These are phyloP conservation scores for Elephantulus edwardii DNA, from an alignment of 2,113 vertebrate genomes.

Conservation along the genomic window DNA sequence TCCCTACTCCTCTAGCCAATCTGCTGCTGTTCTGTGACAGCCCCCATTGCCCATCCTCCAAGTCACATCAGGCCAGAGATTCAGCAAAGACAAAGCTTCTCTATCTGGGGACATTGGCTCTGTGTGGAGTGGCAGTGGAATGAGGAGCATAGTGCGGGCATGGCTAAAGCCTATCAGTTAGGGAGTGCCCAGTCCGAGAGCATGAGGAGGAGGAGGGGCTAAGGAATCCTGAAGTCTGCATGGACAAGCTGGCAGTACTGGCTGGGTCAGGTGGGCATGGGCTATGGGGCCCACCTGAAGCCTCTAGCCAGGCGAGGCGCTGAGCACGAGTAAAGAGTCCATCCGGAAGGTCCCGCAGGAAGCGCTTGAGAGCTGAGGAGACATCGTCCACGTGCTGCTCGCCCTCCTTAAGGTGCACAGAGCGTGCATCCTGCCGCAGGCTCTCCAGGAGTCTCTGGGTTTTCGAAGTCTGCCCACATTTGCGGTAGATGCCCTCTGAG, in stretches of 20 bases:
- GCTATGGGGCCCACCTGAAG: slow-evolving; percentile 82
- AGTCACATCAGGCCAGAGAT: background rate
- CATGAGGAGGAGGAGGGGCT: too few species aligned
- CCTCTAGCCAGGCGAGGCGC: slow-evolving; percentile 86
- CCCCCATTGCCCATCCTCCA: background rate
- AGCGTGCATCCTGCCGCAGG: slow-evolving; percentile 90
- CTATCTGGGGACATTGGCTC: background rate
- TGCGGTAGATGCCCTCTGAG: slow-evolving; percentile 96
- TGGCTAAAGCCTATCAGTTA: background rate
- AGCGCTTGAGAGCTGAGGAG: slow-evolving; percentile 93
- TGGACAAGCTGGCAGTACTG: background rate
- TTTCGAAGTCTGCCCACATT: slow-evolving; percentile 95
- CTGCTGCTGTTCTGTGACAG: background rate
- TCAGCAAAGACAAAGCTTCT: background rate
- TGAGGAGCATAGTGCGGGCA: background rate
- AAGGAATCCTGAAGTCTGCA: background rate
- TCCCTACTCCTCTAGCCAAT: background rate
- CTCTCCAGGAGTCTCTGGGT: slow-evolving; percentile 88
- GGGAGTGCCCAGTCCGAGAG: background rate
- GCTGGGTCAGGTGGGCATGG: background rate
- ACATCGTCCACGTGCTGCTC: slow-evolving; percentile 96
- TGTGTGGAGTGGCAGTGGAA: background rate
- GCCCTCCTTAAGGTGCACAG: slow-evolving; percentile 89
- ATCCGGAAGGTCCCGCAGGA: slow-evolving; percentile 92
- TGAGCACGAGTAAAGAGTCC: slow-evolving; percentile 89